Evolutionary conservation across 2,113 vertebrate species (phyloP), one percentile per base, ranked within the genome.

Genomic region (Cynopterus brachyotis): DNA sequence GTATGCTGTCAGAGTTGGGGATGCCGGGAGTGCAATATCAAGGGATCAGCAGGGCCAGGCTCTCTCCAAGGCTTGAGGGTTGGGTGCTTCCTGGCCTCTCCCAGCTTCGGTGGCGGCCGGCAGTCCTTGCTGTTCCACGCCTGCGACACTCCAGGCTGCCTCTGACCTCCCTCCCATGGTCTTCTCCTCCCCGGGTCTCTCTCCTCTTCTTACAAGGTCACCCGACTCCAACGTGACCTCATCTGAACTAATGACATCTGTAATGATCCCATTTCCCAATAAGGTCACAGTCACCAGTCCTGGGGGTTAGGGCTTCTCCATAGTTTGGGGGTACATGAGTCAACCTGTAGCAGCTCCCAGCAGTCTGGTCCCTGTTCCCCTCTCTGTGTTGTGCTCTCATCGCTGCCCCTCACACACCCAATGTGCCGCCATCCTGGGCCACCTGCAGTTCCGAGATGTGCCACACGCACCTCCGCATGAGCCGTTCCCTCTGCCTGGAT

Each of bases 41-140:
- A 26, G 81, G 30, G 9, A 22, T 22, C 11, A 1, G 64, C 66
- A 24, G 62, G 4, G 59, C 75, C 37, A 3, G 9, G 2, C 35
- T 26, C 12, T 32, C 30, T 79, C 45, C 6, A 20, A 80, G 47
- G 57, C 80, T 35, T 5, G 0, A 9, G 69, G 60, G 22, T 28
- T 40, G 37, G 5, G 2, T 2, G 42, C 62, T 10, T 57, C 32
- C 37, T 10, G 0, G 60, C 26, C 11, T 9, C 62, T 22, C 28
- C 35, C 47, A 6, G 45, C 78, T 59, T 30, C 73, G 0, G 15
- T 2, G 20, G 55, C 4, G 47, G 60, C 73, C 3, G 2, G 35
- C 26, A 0, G 1, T 24, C 16, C 17, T 1, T 1, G 4, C 28
- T 0, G 0, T 20, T 2, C 5, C 72, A 15, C 2, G 7, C 0